These are phyloP conservation scores for Propithecus perrieri DNA, from an alignment of 2,797 vertebrate species.

Conservation along the genomic window DNA sequence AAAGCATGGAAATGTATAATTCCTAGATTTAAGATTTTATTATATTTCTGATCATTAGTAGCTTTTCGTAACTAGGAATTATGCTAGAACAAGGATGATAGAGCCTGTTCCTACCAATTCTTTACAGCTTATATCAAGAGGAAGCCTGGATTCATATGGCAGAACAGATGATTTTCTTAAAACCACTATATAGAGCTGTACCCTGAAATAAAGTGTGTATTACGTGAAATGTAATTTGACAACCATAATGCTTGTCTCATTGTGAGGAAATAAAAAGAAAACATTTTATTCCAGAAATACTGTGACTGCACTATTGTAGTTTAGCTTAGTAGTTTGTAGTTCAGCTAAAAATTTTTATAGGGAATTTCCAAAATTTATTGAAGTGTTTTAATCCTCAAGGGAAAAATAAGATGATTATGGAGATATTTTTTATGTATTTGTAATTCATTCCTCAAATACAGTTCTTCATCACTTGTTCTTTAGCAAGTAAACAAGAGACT, in stretches of 20 bases:
- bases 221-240: not conserved
- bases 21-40: not conserved
- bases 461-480: constrained; percentile 40
- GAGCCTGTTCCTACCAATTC: no score
- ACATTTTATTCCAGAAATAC: not conserved
- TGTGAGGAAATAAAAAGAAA: not conserved
- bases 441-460: not conserved
- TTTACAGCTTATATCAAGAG: not conserved
- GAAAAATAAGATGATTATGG: not conserved
- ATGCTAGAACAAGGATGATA: not conserved
- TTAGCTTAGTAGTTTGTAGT: not conserved
- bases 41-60: not conserved
- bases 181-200: not conserved
- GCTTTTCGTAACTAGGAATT: not conserved
- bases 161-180: not conserved
- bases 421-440: not conserved
- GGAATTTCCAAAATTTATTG: constrained; percentile 18
- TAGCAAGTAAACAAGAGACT: constrained; percentile 55
- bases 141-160: not conserved
- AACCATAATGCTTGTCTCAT: not conserved
- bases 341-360: not conserved
- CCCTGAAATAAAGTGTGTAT: not conserved
- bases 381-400: not conserved
- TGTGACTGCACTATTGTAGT: not conserved
- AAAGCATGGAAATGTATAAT: not conserved